These are phyloP conservation scores for Temnothorax unifasciatus DNA, from an alignment of 2,888 invertebrate species.

Conservation along the genomic window DNA sequence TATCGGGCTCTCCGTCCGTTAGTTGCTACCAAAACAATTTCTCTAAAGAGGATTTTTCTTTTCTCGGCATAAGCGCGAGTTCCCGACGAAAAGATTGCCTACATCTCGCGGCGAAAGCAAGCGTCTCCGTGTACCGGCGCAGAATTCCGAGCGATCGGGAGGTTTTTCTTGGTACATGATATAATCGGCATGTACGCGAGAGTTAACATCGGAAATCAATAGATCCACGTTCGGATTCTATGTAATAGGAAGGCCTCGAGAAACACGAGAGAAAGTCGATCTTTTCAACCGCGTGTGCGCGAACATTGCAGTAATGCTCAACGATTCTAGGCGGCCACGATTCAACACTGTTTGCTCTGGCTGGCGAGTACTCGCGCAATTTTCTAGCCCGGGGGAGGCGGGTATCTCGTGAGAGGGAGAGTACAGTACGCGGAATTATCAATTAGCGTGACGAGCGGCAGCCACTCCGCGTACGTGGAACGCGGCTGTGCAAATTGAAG, in stretches of 20 bases:
- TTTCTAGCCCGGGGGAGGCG: conserved; percentile 38
- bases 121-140: background rate
- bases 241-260: conserved; percentile 13
- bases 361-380: conserved; percentile 43
- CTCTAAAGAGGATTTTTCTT: background rate
- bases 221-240: background rate
- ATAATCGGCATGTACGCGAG: conserved; percentile 25
- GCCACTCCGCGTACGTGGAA: conserved; percentile 79
- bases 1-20: background rate
- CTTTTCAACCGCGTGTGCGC: background rate
- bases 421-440: conserved; percentile 39
- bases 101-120: background rate
- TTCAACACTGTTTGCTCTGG: conserved; percentile 67
- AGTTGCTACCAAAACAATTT: conserved; percentile 15
- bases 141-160: background rate
- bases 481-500: conserved; percentile 85
- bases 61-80: background rate
- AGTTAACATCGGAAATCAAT: conserved; percentile 20
- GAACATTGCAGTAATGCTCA: conserved; percentile 5
- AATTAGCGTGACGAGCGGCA: conserved; percentile 64
- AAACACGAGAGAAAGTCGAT: conserved; percentile 33
- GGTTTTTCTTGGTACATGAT: background rate
- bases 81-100: background rate
- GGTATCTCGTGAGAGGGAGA: conserved; percentile 6
- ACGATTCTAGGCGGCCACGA: conserved; percentile 26